These are phyloP conservation scores for Cossypha polioptera DNA, from an alignment of 2,797 vertebrate species.

Conservation along the genomic window DNA sequence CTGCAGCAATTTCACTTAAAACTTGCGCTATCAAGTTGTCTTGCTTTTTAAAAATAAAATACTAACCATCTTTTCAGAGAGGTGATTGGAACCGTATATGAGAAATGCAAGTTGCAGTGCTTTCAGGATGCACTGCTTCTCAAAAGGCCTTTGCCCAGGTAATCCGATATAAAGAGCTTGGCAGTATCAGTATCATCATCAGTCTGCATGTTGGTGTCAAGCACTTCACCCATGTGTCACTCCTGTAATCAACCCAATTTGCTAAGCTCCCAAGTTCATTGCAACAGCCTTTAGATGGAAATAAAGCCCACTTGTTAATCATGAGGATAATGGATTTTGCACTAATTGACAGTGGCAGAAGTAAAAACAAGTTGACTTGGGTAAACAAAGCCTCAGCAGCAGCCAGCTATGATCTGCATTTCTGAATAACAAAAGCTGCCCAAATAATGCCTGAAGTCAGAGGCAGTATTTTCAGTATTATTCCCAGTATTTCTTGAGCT, in stretches of 20 bases:
- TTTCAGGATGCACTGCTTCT: neutral
- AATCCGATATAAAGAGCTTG: constrained; percentile 16
- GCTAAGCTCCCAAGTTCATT: constrained; percentile 34
- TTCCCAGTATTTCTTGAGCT: neutral
- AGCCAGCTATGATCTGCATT: neutral
- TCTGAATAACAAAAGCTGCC: constrained; percentile 1
- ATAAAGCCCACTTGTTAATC: constrained; percentile 42
- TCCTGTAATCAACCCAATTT: constrained; percentile 61
- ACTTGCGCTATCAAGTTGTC: neutral
- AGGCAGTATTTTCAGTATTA: neutral
- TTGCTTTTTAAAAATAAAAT: neutral
- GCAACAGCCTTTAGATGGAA: constrained; percentile 12
- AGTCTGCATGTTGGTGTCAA: neutral
- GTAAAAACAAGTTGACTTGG: constrained; percentile 31
- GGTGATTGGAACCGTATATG: neutral
- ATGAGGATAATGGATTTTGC: constrained; percentile 49
- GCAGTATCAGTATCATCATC: neutral
- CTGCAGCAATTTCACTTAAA: neutral
- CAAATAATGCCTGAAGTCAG: neutral
- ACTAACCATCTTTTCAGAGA: neutral
- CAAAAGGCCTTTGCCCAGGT: neutral
- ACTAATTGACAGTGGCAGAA: constrained; percentile 62
- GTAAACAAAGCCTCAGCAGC: neutral
- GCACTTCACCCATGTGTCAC: constrained; percentile 39
- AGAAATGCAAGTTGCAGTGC: neutral